These are phyloP conservation scores for Stratiomys singularior DNA, from an alignment of 2,888 invertebrate species.

Conservation along the genomic window DNA sequence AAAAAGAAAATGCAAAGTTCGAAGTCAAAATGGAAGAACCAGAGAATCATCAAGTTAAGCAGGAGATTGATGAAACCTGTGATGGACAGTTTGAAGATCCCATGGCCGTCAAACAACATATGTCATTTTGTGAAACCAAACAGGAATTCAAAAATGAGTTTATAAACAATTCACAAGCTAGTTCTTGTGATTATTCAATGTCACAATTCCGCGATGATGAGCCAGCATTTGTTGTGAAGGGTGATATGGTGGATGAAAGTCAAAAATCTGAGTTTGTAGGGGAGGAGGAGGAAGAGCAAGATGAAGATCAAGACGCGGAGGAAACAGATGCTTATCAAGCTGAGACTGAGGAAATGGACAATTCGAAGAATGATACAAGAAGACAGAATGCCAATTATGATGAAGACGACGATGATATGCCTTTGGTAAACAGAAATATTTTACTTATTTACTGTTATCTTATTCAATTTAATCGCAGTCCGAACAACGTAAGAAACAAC, in stretches of 20 bases:
- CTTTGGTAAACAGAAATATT: constrained; percentile 70
- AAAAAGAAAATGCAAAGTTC: constrained; percentile 59
- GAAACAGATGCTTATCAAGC: constrained; percentile 53
- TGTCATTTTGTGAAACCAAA: constrained; percentile 27
- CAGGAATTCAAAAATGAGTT: constrained; percentile 51
- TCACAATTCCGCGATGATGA: constrained; percentile 73
- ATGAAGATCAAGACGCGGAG: constrained; percentile 62
- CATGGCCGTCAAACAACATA: background rate
- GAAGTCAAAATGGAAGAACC: constrained; percentile 49
- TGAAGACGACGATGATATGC: constrained; percentile 79
- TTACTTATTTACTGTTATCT: background rate
- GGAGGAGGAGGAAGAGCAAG: constrained; percentile 59
- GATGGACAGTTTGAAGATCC: background rate
- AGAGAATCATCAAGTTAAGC: constrained; percentile 28
- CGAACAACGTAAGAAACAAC: constrained; percentile 53
- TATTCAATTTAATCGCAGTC: background rate
- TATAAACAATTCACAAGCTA: constrained; percentile 69
- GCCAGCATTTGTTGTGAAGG: constrained; percentile 65
- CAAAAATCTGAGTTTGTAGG: no score
- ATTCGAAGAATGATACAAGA: constrained; percentile 64
- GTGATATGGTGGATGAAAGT: constrained; percentile 70
- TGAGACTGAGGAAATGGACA: constrained; percentile 67
- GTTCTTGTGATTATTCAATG: constrained; percentile 78
- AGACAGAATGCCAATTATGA: constrained; percentile 60
- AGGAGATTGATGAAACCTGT: background rate